Conservation (phyloP, 2,888 invertebrate genomes). For the Pseudoips prasinana region DNA sequence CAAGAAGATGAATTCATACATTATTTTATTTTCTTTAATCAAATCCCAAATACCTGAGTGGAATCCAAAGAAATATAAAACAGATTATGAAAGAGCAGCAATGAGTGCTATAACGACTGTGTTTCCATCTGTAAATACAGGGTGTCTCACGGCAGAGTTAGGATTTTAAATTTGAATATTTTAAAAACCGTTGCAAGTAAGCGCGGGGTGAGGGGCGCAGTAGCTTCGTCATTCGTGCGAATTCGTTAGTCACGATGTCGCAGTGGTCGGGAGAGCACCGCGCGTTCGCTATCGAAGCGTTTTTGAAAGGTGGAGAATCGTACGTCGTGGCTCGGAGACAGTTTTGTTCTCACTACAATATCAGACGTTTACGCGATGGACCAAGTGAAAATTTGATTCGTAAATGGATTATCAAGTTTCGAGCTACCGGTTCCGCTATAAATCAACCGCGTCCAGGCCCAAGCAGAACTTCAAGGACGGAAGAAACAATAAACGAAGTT, state of each 20-base stretch:
- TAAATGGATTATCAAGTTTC: too few relatives aligned
- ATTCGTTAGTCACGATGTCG: not conserved
- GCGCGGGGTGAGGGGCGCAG: too few relatives aligned
- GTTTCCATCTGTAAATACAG: slow-evolving; percentile 1
- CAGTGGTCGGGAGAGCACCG: not conserved
- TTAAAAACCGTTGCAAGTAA: too few relatives aligned
- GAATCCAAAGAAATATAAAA: slow-evolving; percentile 6
- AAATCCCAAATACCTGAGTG: slow-evolving; percentile 6
- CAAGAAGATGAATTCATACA: slow-evolving; percentile 4
- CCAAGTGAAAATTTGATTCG: too few relatives aligned
- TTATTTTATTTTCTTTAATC: slow-evolving; percentile 5
- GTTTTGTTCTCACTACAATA: too few relatives aligned
- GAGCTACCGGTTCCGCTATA: slow-evolving; percentile 1
- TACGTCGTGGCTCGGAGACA: slow-evolving; percentile 3
- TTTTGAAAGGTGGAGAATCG: slow-evolving; percentile 2
- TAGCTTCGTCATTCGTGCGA: too few relatives aligned
- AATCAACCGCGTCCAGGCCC: not conserved
- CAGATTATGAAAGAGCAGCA: slow-evolving; percentile 9
- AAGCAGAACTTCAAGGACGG: not conserved
- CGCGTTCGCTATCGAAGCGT: slow-evolving; percentile 2
- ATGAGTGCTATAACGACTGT: slow-evolving; percentile 6
- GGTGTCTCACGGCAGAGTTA: too few relatives aligned
- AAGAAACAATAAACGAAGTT: slow-evolving; percentile 1
- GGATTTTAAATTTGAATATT: too few relatives aligned
- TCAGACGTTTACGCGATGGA: too few relatives aligned